Base-by-base conservation (phyloP, 2,797 vertebrate genomes). In the Stomatorhinus walkeri region DNA sequence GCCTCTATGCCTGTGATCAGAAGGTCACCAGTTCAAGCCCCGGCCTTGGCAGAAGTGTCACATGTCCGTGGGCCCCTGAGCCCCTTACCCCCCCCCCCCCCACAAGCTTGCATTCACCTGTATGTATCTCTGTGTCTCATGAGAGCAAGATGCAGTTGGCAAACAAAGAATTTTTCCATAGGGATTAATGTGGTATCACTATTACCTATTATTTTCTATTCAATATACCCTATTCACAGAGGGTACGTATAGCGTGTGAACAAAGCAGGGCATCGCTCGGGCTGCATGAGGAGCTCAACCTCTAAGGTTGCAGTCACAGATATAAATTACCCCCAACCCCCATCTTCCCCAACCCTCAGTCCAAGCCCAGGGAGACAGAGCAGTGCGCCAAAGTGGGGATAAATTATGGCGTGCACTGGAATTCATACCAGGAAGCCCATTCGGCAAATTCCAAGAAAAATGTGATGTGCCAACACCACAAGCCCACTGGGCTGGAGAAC, bases 401-500 rank as follows among this genome's bases (percentile, higher is more conserved):
- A 88, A 90, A 90, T 90, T 22, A 90, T 85, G 9, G 43, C 54
- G 36, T 22, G 43, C 48, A 46, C 51, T 86, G 64, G 84, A 88
- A 87, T 64, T 87, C 88, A 19, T 49, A 88, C 89, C 81, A 87
- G 87, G 89, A 79, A 90, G 88, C 24, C 83, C 85, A 87, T 88
- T 90, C 52, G 10, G 24, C 36, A 85, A 51, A 87, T 90, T 90
- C 89, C 88, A 12, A 84, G 88, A 89, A 52, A 52, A 68, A 28
- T 24, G 49, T 49, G 79, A 52, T 43, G 24, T 19, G 46, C 56
- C 64, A 56, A 36, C 59, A 43, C 19, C n/a, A 43, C n/a, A 19
- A n/a, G 89, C 24, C 32, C 43, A 51, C 14, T n/a, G 32, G 61
- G 68, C 83, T 88, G 89, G 87, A 87, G 52, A 87, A 56, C 14